Evolutionary conservation across 2,113 vertebrate species (phyloP).

Genomic region (Corvus hawaiiensis): DNA sequence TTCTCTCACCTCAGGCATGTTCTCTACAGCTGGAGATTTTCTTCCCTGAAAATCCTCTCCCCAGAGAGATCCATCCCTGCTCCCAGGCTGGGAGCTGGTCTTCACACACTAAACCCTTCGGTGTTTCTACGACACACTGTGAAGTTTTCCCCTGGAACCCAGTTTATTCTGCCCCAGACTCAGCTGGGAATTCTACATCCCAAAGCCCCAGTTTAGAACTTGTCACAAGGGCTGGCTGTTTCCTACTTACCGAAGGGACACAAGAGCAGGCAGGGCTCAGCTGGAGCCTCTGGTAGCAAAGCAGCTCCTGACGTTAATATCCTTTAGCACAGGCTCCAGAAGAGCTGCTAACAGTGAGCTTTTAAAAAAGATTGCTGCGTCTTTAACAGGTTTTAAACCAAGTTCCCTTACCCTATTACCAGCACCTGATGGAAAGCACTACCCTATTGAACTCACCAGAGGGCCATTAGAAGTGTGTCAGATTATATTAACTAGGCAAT

Average conservation of each 20-base stretch:
- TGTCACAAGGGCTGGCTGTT: neutral
- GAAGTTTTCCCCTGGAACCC: neutral
- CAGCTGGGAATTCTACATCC: neutral
- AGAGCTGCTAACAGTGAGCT: neutral
- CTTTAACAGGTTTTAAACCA: slow-evolving; percentile 32
- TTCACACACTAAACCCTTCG: neutral
- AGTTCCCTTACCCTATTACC: slow-evolving; percentile 34
- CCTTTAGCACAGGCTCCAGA: slow-evolving; percentile 3
- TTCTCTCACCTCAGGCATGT: neutral
- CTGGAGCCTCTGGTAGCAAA: neutral
- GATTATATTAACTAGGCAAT: slow-evolving; percentile 59
- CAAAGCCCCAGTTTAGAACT: neutral
- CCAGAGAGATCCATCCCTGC: neutral
- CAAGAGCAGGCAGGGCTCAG: neutral
- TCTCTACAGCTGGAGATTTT: neutral
- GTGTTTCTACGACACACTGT: rapidly evolving
- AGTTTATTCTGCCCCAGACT: neutral
- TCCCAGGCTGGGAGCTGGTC: neutral
- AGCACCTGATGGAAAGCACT: slow-evolving; percentile 43
- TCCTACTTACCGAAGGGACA: neutral
- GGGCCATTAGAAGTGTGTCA: slow-evolving; percentile 48
- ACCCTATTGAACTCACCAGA: slow-evolving; percentile 48
- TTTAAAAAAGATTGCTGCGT: neutral
- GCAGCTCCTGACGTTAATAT: slow-evolving; percentile 32
- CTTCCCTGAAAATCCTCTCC: neutral